phyloP scores from a whole-genome alignment of 2,797 vertebrate species.

The Numenius phaeopus region DNA sequence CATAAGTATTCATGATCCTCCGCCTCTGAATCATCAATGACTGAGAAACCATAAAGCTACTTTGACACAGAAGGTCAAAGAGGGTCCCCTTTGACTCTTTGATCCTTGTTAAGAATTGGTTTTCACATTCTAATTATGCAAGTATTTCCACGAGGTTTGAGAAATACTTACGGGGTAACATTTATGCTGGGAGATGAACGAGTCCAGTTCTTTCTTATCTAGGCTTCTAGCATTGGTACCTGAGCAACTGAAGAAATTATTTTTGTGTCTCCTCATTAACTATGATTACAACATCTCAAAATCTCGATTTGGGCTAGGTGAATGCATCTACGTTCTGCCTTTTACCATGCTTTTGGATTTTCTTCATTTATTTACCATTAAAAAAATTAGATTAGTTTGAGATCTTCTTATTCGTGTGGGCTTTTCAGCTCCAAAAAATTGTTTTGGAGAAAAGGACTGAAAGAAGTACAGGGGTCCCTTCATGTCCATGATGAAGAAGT shows the following conservation, averaged over 20 bases:
- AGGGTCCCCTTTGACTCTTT: not conserved
- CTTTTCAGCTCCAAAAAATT: not conserved
- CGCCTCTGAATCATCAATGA: not conserved
- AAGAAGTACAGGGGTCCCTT: not conserved
- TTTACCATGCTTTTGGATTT: not conserved
- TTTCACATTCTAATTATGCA: not conserved
- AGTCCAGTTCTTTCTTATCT: not conserved
- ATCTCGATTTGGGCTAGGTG: not conserved
- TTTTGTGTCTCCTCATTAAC: not conserved
- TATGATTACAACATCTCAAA: not conserved
- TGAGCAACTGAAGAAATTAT: not conserved
- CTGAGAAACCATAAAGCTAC: not conserved
- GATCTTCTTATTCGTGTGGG: not conserved
- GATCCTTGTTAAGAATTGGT: not conserved
- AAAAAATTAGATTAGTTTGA: not conserved
- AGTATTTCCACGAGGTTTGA: not conserved
- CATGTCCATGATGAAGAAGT: not conserved
- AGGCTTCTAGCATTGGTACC: not conserved
- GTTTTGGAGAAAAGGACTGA: not conserved
- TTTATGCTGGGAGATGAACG: not conserved
- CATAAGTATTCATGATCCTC: not conserved
- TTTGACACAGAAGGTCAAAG: not conserved
- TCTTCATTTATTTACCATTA: not conserved
- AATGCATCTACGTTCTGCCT: not conserved
- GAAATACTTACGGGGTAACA: not conserved